phyloP scores from a whole-genome alignment of 2,113 vertebrate species.

The Xenus cinereus region DNA sequence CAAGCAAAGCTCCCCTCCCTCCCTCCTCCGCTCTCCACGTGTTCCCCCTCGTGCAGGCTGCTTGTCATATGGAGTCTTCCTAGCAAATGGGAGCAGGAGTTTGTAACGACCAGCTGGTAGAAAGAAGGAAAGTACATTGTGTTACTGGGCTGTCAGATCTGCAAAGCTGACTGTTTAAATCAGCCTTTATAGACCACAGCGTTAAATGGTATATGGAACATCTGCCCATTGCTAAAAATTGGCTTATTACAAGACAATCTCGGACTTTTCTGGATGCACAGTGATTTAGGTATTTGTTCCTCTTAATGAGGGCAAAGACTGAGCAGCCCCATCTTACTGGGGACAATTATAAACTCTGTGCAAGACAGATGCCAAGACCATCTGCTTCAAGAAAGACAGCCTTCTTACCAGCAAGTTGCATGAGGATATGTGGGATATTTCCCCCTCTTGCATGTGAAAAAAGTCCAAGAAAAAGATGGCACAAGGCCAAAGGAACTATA shows the following conservation, averaged over 20 bases:
- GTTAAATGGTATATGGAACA: background rate
- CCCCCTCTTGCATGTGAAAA: background rate
- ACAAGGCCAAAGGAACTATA: background rate
- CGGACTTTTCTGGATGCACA: background rate
- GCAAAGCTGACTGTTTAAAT: background rate
- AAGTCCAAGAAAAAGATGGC: background rate
- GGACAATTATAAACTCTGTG: background rate
- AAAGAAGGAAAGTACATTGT: background rate
- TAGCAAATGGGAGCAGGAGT: background rate
- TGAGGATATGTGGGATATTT: background rate
- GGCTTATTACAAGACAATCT: background rate
- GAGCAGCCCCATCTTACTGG: background rate
- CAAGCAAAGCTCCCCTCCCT: background rate
- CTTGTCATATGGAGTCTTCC: background rate
- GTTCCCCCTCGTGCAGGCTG: background rate
- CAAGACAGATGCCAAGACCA: conserved; percentile 43
- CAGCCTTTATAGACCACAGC: background rate
- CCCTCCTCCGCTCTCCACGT: background rate
- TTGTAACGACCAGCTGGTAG: conserved; percentile 18
- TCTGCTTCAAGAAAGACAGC: conserved; percentile 10
- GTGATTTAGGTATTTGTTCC: background rate
- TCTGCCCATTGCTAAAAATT: background rate
- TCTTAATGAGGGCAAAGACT: background rate
- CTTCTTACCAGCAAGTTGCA: background rate
- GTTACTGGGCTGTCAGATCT: background rate